Percentiles rank a stretch among this genome's conserved stretches.
Evolutionary conservation across 1,140 invertebrate genomes (phyloP).

Genomic region (Meloidogyne floridensis): DNA sequence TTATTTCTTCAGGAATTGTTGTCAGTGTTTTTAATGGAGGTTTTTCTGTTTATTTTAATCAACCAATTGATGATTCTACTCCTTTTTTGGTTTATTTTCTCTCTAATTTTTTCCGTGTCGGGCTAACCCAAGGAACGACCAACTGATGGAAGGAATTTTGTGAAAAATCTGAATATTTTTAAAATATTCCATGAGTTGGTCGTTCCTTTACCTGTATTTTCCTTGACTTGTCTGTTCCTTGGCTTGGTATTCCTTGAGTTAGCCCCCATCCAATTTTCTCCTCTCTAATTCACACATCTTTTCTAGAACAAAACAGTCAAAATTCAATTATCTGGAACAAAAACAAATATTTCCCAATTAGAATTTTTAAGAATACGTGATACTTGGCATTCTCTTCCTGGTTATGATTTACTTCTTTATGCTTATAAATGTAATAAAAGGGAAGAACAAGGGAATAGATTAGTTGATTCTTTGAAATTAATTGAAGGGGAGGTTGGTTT

Average conservation of each 20-base stretch:
- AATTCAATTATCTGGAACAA: slow-evolving; percentile 2
- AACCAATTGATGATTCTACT: neutral
- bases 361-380: neutral
- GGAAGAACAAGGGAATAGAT: neutral
- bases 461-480: slow-evolving; percentile 4
- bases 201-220: no score
- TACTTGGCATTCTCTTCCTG: neutral
- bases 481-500: neutral
- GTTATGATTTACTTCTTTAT: neutral
- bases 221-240: no score
- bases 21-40: neutral
- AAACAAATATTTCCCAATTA: slow-evolving; percentile 1
- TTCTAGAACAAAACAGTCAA: neutral
- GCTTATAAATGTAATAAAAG: neutral
- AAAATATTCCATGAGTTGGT: no score
- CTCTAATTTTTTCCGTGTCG: neutral
- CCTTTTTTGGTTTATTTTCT: neutral
- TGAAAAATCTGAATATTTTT: no score
- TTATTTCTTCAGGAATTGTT: neutral
- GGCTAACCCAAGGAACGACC: no score
- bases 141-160: no score
- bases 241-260: no score
- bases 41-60: neutral
- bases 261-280: no score
- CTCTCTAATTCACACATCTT: neutral